Evolutionary conservation across 35 echinoderm and acorn worm genomes (phyloP), one percentile per base, ranked within the genome.

Genomic region (Strongylocentrotus purpuratus): DNA sequence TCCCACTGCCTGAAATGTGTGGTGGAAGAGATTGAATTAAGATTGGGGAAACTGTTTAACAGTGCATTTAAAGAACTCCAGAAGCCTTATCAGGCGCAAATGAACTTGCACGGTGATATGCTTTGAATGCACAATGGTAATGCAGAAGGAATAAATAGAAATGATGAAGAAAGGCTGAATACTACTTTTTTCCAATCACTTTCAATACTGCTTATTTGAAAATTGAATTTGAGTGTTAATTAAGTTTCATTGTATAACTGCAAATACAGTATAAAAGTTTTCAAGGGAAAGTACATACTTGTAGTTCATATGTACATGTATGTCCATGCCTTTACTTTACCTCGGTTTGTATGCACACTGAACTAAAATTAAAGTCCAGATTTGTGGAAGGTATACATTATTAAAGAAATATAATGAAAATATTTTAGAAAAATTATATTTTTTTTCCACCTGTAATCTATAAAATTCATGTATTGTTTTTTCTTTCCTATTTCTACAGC

Each of bases 1-100:
- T 78, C 65, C 65, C 65, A 78, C 65, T 78, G 65, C 65, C 65
- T 78, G 65, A 78, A 78, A 78, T 78, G 25, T 78, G 20, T 78
- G 65, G 65, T 78, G 65, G 65, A 78, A 15, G 7, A 78, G 28
- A 78, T 78, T 78, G 65, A 78, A 78, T 78, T 78, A 78, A 78
- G 65, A 78, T 22, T 78, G 20, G 25, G 65, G 18, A 78, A 28
- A 70, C 4, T 78, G 65, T 78, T 22, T 4, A n/a, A 18, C 28
- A 18, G 1, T n/a, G 25, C 28, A 28, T 78, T 15, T 78, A 28
- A 78, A n/a, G n/a, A n/a, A 78, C 20, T 28, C 65, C 1, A 22
- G 28, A 7, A 28, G 65, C 65, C 7, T 78, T n/a, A 28, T 78
- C 22, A 70, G 2, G 65, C 22, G 3, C 7, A 78, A n/a, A 78